These are phyloP conservation scores for Aplysina aerophoba DNA, from an alignment of 37 sponge, comb jelly and placozoan genomes.

Conservation along the genomic window DNA sequence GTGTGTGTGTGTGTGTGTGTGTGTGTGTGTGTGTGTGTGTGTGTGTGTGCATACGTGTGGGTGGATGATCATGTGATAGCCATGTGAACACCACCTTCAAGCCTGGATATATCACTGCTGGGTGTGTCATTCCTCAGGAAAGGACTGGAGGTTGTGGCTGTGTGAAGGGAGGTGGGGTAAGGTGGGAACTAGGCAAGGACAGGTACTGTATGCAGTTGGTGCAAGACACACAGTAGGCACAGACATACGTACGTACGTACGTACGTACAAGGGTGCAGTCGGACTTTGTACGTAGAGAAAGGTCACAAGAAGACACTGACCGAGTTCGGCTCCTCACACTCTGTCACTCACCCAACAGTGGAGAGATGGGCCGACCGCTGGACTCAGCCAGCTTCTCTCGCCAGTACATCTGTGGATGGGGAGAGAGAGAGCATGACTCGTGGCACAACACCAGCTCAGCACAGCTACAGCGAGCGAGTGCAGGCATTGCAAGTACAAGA, in stretches of 20 bases:
- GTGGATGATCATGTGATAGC: not conserved
- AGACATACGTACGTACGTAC: not conserved
- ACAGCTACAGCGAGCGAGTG: no score
- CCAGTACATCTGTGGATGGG: not conserved
- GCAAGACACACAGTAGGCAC: not conserved
- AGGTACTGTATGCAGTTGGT: not conserved
- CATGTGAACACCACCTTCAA: not conserved
- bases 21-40: not conserved
- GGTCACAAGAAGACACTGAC: no score
- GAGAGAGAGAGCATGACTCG: not conserved
- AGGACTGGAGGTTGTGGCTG: not conserved
- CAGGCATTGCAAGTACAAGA: no score
- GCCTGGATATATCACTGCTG: not conserved
- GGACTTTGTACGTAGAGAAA: not conserved
- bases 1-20: not conserved
- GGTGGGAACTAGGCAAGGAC: not conserved
- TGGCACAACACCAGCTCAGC: no score
- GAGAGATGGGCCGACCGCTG: not conserved
- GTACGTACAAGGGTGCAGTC: not conserved
- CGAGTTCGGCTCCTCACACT: no score
- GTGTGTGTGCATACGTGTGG: not conserved
- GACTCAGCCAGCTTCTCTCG: not conserved
- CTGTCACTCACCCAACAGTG: not conserved
- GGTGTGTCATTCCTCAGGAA: slow-evolving; percentile 11
- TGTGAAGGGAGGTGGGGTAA: not conserved